phyloP scores from a whole-genome alignment of 2,888 invertebrate genomes.

The Oegoconia quadripuncta region DNA sequence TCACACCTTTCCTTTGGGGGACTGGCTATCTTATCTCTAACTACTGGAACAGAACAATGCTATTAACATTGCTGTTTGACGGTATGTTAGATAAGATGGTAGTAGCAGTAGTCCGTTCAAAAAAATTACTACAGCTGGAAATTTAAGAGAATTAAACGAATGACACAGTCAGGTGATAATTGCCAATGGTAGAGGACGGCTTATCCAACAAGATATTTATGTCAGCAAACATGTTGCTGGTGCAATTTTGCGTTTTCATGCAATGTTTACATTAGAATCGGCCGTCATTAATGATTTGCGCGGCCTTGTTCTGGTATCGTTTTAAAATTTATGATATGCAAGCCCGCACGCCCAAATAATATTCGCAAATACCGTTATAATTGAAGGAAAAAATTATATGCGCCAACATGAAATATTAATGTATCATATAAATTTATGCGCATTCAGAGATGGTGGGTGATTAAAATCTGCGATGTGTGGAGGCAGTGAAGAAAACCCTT shows the following conservation, averaged over 20 bases:
- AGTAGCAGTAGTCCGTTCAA: no score
- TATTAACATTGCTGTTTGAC: no score
- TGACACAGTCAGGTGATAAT: conserved; percentile 14
- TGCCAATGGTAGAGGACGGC: conserved; percentile 15
- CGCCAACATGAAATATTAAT: neutral
- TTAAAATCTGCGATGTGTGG: no score
- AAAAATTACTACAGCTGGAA: no score
- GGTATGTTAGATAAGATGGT: no score
- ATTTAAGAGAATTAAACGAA: neutral
- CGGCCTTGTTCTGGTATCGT: conserved; percentile 28
- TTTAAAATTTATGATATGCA: conserved; percentile 56
- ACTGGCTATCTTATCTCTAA: no score
- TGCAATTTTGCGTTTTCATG: conserved; percentile 27
- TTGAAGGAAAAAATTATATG: conserved; percentile 23
- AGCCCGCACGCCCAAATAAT: conserved; percentile 30
- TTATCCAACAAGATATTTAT: conserved; percentile 34
- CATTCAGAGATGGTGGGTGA: neutral
- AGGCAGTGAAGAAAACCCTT: no score
- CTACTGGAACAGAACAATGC: no score
- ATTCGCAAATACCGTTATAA: conserved; percentile 33
- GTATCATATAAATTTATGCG: conserved; percentile 12
- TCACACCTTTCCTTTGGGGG: no score
- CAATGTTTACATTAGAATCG: conserved; percentile 43
- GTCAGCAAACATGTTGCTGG: conserved; percentile 34
- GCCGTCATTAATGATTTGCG: conserved; percentile 40